Evolutionary conservation across 2,888 invertebrate genomes (phyloP).

Genomic region (Eubasilissa splendida): DNA sequence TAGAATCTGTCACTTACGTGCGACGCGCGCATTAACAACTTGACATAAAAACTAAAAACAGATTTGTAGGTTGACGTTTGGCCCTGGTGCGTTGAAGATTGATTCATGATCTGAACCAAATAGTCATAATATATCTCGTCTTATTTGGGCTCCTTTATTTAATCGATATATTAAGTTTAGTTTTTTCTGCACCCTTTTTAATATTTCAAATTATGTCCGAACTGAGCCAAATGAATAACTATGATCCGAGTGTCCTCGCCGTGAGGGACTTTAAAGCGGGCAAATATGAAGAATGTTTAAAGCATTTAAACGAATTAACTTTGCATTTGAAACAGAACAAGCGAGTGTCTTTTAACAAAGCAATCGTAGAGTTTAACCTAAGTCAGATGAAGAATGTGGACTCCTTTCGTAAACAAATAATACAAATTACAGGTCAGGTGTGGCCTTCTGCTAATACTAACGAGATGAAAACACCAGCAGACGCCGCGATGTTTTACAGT

Average conservation of each 20-base stretch:
- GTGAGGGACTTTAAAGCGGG: constrained; percentile 76
- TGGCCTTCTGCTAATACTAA: constrained; percentile 67
- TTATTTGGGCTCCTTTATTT: background rate
- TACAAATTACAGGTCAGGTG: constrained; percentile 73
- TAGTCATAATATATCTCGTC: too few relatives aligned
- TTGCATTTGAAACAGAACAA: constrained; percentile 76
- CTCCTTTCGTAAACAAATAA: constrained; percentile 79
- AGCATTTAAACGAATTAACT: constrained; percentile 78
- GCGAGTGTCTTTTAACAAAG: constrained; percentile 87
- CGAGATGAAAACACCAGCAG: constrained; percentile 61
- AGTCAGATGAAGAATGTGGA: constrained; percentile 82
- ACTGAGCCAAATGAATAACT: constrained; percentile 15
- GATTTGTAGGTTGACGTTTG: constrained; percentile 19
- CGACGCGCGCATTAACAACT: background rate
- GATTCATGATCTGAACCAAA: too few relatives aligned
- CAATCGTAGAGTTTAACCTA: constrained; percentile 86
- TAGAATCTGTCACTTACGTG: background rate
- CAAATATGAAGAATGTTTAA: constrained; percentile 75
- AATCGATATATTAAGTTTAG: background rate
- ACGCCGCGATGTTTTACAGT: constrained; percentile 78
- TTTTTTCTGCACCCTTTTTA: background rate
- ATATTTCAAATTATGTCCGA: constrained; percentile 30
- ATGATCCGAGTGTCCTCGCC: constrained; percentile 75
- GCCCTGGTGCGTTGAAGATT: background rate
- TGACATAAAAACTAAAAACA: constrained; percentile 8